Evolutionary conservation across 2,888 invertebrate genomes (phyloP), one percentile per base, ranked within the genome.

Genomic region (Stenodera caucasica): DNA sequence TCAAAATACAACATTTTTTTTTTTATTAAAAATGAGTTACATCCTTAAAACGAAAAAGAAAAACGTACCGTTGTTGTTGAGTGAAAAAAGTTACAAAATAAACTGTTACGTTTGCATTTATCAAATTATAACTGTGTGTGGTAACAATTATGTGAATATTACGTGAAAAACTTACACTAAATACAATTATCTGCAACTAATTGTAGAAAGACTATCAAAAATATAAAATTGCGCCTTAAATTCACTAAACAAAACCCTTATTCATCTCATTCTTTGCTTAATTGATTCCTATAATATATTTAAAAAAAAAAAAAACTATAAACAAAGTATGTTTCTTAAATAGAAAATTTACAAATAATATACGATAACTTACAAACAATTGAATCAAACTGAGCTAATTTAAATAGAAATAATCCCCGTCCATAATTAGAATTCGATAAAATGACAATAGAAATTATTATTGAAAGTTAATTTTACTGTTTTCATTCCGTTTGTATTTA

Each of bases 331-430:
- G 15, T 40, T 40, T 40, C 33, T 63, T 59, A 64, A 67, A 67
- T 67, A 67, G n/a, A 68, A 70, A 67, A 65, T 64, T 65, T 64
- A 67, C 66, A 66, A 67, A 37, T 35, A 57, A 57, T 32, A 53
- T 8, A 12, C 9, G 51, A 37, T 29, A 56, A 53, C n/a, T n/a
- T n/a, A n/a, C 1, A 45, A 23, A 1, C 2, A 12, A 33, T n/a
- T n/a, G 33, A 33, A 12, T 4, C 1, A 2, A 45, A 45, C 21
- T 45, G 21, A 45, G 23, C 6, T 23, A 23, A 45, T 12, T 37
- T 37, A 9, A 15, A 37, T 14, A n/a, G 1, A 18, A 9, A 45
- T 40, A 45, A 45, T 45, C 45, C 45, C 45, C 18, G 45, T 45
- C 21, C 45, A 11, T n/a, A 18, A 40, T 40, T 45, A 23, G 23